Evolutionary conservation across 2,797 vertebrate genomes (phyloP).

Genomic region (Erethizon dorsatum): DNA sequence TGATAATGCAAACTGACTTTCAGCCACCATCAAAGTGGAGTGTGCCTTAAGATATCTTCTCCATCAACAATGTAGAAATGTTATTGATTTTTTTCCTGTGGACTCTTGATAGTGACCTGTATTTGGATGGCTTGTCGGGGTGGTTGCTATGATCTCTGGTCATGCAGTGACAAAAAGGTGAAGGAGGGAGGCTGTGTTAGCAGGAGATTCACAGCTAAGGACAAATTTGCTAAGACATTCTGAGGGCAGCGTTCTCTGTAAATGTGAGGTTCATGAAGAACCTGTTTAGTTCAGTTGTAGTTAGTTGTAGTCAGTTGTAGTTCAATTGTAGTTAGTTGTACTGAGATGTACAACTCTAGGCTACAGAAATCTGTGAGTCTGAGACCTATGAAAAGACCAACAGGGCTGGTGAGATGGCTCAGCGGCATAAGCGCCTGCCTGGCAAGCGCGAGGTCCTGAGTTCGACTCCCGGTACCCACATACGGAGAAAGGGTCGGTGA

Average conservation of each 20-base stretch:
- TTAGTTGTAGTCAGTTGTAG: too few relatives aligned
- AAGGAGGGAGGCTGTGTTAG: not conserved
- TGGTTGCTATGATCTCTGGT: too few relatives aligned
- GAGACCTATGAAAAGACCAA: too few relatives aligned
- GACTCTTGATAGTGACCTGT: not conserved
- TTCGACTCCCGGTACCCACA: too few relatives aligned
- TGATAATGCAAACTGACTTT: not conserved
- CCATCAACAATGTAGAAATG: not conserved
- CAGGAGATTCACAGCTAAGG: not conserved
- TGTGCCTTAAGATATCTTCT: not conserved
- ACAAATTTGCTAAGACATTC: not conserved
- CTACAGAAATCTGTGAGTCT: not conserved
- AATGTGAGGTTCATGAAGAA: not conserved
- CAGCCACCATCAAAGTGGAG: not conserved
- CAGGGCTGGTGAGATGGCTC: too few relatives aligned
- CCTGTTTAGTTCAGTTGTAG: not conserved
- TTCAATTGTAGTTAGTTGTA: too few relatives aligned
- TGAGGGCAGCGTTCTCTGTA: not conserved
- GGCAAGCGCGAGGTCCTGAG: too few relatives aligned
- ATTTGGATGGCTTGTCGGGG: not conserved
- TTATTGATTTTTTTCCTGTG: not conserved
- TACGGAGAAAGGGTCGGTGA: too few relatives aligned
- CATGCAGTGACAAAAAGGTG: not conserved
- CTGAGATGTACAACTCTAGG: not conserved
- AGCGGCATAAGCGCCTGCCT: too few relatives aligned